Conservation (phyloP, 2,113 vertebrate species). For the Scytalopus superciliaris region DNA sequence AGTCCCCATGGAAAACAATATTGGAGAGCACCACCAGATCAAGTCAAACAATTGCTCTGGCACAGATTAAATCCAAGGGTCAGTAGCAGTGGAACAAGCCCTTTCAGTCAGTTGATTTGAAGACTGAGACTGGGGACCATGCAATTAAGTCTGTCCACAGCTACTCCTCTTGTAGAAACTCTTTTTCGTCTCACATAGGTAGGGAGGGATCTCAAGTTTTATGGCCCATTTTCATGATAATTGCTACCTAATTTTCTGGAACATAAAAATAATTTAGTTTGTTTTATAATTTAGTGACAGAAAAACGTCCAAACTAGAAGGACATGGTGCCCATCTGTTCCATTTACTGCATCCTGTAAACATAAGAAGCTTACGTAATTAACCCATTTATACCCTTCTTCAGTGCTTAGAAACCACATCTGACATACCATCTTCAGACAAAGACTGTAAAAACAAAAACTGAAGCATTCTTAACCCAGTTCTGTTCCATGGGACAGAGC, state of each 20-base stretch:
- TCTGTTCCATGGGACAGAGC: background rate
- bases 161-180: background rate
- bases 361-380: constrained; percentile 32
- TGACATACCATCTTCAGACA: background rate
- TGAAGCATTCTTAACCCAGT: background rate
- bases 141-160: background rate
- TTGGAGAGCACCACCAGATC: background rate
- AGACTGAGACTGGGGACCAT: background rate
- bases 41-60: background rate
- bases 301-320: constrained; percentile 26
- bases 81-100: background rate
- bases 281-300: constrained; percentile 53
- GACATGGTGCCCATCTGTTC: constrained; percentile 48
- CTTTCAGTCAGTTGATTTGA: background rate
- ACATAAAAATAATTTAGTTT: constrained; percentile 54
- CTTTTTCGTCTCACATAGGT: background rate
- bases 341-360: constrained; percentile 53
- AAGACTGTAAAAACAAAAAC: background rate
- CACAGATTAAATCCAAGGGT: background rate
- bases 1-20: background rate
- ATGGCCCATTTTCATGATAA: constrained; percentile 48
- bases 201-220: constrained; percentile 23
- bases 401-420: background rate
- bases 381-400: constrained; percentile 54
- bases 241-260: constrained; percentile 57